phyloP scores from a whole-genome alignment of 2,797 vertebrate species.

The Sparus aurata region DNA sequence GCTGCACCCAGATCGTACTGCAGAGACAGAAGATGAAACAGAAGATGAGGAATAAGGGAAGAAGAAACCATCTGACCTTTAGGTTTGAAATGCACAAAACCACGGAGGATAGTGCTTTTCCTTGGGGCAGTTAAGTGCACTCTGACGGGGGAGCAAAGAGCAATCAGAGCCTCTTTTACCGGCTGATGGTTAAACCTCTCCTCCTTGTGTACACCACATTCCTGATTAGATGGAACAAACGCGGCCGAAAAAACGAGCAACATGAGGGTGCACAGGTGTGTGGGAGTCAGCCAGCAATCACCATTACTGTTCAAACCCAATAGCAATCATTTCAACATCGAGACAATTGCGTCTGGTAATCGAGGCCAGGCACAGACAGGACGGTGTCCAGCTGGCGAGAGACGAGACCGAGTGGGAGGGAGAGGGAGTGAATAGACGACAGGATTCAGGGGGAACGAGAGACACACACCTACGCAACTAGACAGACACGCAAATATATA shows the following conservation, averaged over 20 bases:
- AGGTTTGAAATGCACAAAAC: conserved; percentile 10
- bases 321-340: conserved; percentile 78
- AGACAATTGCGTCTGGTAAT: conserved; percentile 77
- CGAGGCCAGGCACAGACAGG: conserved; percentile 70
- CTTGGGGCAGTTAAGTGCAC: conserved; percentile 38
- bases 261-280: conserved; percentile 76
- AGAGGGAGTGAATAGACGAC: conserved; percentile 46
- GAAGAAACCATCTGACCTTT: conserved; percentile 20
- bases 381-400: conserved; percentile 72
- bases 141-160: conserved; percentile 49
- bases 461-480: conserved; percentile 18
- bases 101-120: conserved; percentile 8
- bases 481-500: conserved; percentile 52
- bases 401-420: conserved; percentile 42
- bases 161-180: conserved; percentile 59
- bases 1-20: conserved; percentile 59
- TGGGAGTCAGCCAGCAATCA: conserved; percentile 81
- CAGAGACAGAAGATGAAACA: conserved; percentile 51
- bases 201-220: conserved; percentile 41
- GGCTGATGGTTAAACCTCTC: conserved; percentile 51
- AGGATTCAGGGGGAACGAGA: conserved; percentile 27
- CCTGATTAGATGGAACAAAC: conserved; percentile 74
- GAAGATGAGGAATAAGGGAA: conserved; percentile 22
- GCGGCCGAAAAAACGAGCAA: conserved; percentile 47
- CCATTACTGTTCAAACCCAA: conserved; percentile 74